phyloP scores from a whole-genome alignment of 2,888 invertebrate species.

The Pimpla rufipes region DNA sequence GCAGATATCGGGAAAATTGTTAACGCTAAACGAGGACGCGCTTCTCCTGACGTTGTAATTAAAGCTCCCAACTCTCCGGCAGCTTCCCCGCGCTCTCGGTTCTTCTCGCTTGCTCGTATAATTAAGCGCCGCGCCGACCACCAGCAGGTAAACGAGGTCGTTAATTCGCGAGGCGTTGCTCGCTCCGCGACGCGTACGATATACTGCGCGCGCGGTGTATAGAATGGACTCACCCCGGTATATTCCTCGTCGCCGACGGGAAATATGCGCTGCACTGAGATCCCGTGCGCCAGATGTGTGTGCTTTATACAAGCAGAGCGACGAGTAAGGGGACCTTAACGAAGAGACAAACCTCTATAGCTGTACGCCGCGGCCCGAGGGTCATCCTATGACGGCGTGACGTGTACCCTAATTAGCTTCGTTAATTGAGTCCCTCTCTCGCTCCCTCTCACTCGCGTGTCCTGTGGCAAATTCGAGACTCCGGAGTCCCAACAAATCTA shows the following conservation, averaged over 20 bases:
- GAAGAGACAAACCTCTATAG: constrained; percentile 42
- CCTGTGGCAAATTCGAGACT: constrained; percentile 2
- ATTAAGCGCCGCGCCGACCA: constrained; percentile 72
- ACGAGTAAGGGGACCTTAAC: constrained; percentile 49
- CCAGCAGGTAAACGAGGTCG: constrained; percentile 69
- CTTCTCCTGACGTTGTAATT: constrained; percentile 58
- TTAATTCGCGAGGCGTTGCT: constrained; percentile 65
- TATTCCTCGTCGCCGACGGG: constrained; percentile 2
- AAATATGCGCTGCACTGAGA: constrained; percentile 11
- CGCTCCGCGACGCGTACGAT: constrained; percentile 39
- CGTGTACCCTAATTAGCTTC: constrained; percentile 59
- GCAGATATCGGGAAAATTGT: constrained; percentile 60
- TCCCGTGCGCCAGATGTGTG: constrained; percentile 14
- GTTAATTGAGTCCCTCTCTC: constrained; percentile 50
- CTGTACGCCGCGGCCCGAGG: constrained; percentile 17
- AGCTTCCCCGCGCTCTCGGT: not conserved
- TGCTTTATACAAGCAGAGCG: constrained; percentile 23
- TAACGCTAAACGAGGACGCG: constrained; percentile 49
- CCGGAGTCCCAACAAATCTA: constrained; percentile 5
- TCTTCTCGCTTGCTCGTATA: constrained; percentile 67
- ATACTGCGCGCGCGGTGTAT: constrained; percentile 28
- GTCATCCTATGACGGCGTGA: constrained; percentile 40
- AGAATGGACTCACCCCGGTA: not conserved
- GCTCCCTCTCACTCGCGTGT: constrained; percentile 36
- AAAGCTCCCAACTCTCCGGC: constrained; percentile 39